These are phyloP conservation scores for Typhlomys cinereus DNA, from an alignment of 2,113 vertebrate genomes.

Conservation along the genomic window DNA sequence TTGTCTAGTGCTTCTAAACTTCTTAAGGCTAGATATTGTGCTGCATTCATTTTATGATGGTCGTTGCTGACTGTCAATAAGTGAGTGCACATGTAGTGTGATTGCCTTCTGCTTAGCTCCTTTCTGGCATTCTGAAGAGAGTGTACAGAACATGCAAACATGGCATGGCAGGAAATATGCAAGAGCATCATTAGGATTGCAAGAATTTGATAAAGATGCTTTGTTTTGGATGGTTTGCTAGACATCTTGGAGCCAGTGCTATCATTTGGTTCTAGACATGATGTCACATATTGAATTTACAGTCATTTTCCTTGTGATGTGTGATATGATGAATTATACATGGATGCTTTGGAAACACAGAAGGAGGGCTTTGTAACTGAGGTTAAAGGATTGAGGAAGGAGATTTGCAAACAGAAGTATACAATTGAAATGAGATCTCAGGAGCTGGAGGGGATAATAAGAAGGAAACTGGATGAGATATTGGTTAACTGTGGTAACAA, in stretches of 20 bases:
- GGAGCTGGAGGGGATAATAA: neutral
- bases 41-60: slow-evolving; percentile 3
- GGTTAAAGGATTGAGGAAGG: neutral
- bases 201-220: neutral
- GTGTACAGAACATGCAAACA: neutral
- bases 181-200: neutral
- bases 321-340: neutral
- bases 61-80: neutral
- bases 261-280: neutral
- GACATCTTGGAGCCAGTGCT: neutral
- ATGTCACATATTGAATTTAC: neutral
- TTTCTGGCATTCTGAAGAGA: neutral
- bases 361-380: neutral
- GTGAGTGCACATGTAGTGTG: neutral
- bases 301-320: neutral
- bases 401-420: neutral
- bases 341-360: neutral
- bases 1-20: slow-evolving; percentile 31
- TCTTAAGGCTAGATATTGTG: neutral
- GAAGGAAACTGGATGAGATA: neutral
- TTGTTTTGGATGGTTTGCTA: slow-evolving; percentile 22
- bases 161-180: neutral
- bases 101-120: neutral
- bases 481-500: neutral
- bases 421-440: neutral